Conservation (phyloP, 2,888 invertebrate genomes). For the Drosophila lutescens region DNA sequence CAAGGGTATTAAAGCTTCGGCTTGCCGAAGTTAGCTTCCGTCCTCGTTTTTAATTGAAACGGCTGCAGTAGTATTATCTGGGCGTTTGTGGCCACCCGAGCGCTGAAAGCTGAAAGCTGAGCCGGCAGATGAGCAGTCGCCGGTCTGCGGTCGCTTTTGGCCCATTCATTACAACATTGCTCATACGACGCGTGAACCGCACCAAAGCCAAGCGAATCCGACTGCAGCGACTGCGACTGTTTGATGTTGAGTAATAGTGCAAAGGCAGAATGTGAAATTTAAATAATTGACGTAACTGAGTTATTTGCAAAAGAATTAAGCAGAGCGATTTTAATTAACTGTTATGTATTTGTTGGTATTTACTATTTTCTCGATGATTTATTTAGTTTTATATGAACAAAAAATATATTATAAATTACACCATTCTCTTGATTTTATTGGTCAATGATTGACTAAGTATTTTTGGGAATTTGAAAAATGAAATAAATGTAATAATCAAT, state of each 20-base stretch:
- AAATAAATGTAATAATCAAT: no score
- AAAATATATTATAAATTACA: no score
- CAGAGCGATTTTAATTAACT: neutral
- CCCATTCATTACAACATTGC: constrained; percentile 68
- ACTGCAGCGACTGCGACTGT: constrained; percentile 7
- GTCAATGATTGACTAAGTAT: no score
- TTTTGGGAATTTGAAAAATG: no score
- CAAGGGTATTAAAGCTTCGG: no score
- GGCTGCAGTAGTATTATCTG: constrained; percentile 49
- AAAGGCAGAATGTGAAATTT: neutral
- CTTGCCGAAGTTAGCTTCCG: no score
- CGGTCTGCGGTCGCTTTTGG: constrained; percentile 42
- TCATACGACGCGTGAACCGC: constrained; percentile 63
- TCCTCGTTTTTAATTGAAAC: constrained; percentile 67
- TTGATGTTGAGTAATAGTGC: constrained; percentile 22
- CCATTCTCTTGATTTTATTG: no score
- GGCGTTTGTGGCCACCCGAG: constrained; percentile 31
- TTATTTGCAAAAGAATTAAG: neutral
- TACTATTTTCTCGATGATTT: neutral
- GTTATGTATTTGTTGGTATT: neutral
- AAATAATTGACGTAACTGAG: constrained; percentile 7
- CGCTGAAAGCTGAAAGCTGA: constrained; percentile 22
- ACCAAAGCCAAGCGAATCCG: constrained; percentile 18
- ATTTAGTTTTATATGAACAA: neutral
- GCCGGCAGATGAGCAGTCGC: constrained; percentile 47